Conservation (phyloP, 2,888 invertebrate genomes). For the Stenodera caucasica region DNA sequence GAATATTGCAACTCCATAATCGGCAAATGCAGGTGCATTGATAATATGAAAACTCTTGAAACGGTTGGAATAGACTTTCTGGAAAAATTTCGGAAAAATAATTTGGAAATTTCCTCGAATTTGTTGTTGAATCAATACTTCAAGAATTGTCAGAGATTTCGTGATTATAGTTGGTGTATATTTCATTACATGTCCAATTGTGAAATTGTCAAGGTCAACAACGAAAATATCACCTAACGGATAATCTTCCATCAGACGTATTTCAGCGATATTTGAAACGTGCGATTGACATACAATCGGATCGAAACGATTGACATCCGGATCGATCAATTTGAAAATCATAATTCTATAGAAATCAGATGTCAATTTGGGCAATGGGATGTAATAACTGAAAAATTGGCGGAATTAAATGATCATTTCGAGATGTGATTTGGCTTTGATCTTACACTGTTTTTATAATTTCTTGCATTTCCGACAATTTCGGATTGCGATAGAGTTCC, state of each 20-base stretch:
- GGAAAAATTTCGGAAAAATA: conserved; percentile 37
- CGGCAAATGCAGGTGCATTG: conserved; percentile 51
- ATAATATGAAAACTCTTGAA: conserved; percentile 56
- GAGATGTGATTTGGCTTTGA: neutral
- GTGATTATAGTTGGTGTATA: conserved; percentile 54
- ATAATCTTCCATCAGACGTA: conserved; percentile 56
- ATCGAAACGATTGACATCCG: conserved; percentile 42
- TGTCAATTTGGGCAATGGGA: conserved; percentile 56
- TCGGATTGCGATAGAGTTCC: conserved; percentile 34
- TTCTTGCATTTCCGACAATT: conserved; percentile 13
- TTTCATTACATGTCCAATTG: conserved; percentile 54
- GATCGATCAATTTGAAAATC: conserved; percentile 51
- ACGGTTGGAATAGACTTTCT: conserved; percentile 58
- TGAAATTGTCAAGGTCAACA: conserved; percentile 56
- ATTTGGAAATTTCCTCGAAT: too few species aligned
- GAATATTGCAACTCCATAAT: conserved; percentile 49
- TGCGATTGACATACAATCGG: conserved; percentile 52
- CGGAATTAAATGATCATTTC: neutral
- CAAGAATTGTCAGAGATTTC: conserved; percentile 54
- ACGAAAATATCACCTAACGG: conserved; percentile 56
- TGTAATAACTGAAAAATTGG: conserved; percentile 48
- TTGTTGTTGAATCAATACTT: too few species aligned
- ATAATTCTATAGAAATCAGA: conserved; percentile 56
- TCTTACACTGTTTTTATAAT: conserved; percentile 28
- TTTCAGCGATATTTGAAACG: conserved; percentile 56